Base-by-base conservation (phyloP, 2,797 vertebrate species). In the Pelochelys cantorii region DNA sequence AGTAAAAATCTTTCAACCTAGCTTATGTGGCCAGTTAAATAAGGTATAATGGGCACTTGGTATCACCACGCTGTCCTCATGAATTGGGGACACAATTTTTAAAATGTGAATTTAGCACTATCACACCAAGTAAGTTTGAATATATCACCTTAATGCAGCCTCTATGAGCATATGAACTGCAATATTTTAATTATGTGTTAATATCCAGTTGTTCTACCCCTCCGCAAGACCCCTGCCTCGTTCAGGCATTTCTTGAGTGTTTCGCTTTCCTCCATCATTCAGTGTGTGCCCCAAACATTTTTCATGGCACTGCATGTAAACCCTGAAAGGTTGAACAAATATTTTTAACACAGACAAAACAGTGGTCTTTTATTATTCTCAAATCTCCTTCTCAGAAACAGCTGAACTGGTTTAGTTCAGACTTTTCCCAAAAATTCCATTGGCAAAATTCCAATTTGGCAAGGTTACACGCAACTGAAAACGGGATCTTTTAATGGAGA, bases 291-390 rank as follows among this genome's bases (percentile, higher is more conserved):
- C 65, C 65, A 68, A 11, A n/a, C 65, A 71, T 71, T 71, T 71
- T 11, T 71, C 9, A 22, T 10, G 22, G 65, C 65, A 37, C 27
- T 62, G 60, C 29, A 62, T 62, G 27, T 15, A 62, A 62, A 62
- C 27, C 60, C 27, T 62, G 60, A 62, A 37, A 3, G 2, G 20
- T 22, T 71, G 65, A 71, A 71, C 34, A n/a, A 37, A 11, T 71
- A 37, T 37, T 37, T 37, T 71, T 71, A 22, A n/a, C 10, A 37
- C 11, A 9, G 18, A 8, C n/a, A 37, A 71, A 37, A 71, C n/a
- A 11, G n/a, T 10, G 20, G 3, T 11, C 1, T 68, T 68, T 65
- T n/a, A n/a, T 20, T 4, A 3, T 6, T 1, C n/a, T 37, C 65
- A 71, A 5, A 71, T 71, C 20, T 71, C 65, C 20, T 71, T 71